phyloP scores from a whole-genome alignment of 2,888 invertebrate species.

The Lithophane leautieri region DNA sequence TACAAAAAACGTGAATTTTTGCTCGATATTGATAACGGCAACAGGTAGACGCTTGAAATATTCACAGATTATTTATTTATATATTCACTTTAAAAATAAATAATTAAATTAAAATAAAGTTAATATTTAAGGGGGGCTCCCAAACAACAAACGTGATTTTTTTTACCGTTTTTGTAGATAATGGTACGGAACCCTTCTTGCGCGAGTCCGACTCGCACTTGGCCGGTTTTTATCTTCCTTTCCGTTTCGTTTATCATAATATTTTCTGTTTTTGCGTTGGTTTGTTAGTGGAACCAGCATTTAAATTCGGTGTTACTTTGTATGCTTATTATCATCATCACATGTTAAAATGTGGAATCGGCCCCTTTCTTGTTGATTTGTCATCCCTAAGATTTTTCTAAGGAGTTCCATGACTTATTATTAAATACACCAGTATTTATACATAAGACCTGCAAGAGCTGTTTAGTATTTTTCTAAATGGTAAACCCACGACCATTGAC shows the following conservation, averaged over 20 bases:
- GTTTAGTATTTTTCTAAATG: conserved; percentile 5
- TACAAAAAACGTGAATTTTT: too few species aligned
- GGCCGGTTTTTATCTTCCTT: conserved; percentile 47
- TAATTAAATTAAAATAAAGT: too few species aligned
- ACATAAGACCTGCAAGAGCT: background rate
- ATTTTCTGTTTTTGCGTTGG: conserved; percentile 2
- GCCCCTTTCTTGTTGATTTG: background rate
- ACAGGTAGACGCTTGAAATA: too few species aligned
- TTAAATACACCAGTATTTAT: background rate
- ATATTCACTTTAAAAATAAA: too few species aligned
- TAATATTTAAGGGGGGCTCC: too few species aligned
- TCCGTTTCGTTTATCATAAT: conserved; percentile 38
- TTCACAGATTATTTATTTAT: too few species aligned
- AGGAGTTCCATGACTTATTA: background rate
- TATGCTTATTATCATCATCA: too few species aligned
- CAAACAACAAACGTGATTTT: too few species aligned
- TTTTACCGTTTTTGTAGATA: too few species aligned
- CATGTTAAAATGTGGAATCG: background rate
- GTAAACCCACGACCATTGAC: conserved; percentile 15
- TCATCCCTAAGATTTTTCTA: background rate
- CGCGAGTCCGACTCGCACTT: too few species aligned
- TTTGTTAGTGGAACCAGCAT: background rate
- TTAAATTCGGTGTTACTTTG: conserved; percentile 4
- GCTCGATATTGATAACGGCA: too few species aligned
- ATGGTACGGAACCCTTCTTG: too few species aligned